phyloP scores from a whole-genome alignment of 2,888 invertebrate species.

The Cantharis nigra region DNA sequence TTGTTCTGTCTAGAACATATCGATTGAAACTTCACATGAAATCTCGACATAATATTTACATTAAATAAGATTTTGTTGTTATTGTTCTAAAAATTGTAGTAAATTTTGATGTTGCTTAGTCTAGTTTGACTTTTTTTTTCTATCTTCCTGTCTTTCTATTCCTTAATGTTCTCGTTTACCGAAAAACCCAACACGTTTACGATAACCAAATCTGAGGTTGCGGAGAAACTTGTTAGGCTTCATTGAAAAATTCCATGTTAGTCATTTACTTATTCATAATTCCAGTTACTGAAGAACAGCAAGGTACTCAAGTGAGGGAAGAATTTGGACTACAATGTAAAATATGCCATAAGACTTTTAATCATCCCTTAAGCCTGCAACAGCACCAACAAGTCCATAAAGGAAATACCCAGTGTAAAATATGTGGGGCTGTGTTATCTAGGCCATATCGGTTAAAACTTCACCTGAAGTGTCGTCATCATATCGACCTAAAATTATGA shows the following conservation, averaged over 20 bases:
- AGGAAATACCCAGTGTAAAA: slow-evolving; percentile 57
- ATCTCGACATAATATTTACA: neutral
- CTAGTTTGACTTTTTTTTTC: neutral
- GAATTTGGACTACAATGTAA: neutral
- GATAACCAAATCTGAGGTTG: too few species aligned
- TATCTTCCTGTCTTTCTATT: neutral
- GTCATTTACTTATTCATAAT: too few species aligned
- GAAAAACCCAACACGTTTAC: slow-evolving; percentile 33
- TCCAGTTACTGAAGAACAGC: neutral
- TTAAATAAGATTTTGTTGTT: neutral
- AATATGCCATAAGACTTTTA: slow-evolving; percentile 50
- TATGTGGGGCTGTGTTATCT: slow-evolving; percentile 58
- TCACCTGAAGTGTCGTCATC: slow-evolving; percentile 37
- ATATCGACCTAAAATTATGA: neutral
- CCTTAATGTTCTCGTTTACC: slow-evolving; percentile 34
- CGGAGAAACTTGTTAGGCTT: too few species aligned
- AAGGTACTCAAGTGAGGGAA: neutral
- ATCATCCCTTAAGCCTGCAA: slow-evolving; percentile 58
- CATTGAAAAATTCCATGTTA: too few species aligned
- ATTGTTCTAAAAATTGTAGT: neutral
- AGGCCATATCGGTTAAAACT: slow-evolving; percentile 47
- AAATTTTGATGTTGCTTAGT: neutral
- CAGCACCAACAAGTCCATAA: slow-evolving; percentile 59
- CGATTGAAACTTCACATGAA: neutral
- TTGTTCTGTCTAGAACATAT: neutral